Conservation (phyloP, 1,140 invertebrate species). For the Ruditapes philippinarum region DNA sequence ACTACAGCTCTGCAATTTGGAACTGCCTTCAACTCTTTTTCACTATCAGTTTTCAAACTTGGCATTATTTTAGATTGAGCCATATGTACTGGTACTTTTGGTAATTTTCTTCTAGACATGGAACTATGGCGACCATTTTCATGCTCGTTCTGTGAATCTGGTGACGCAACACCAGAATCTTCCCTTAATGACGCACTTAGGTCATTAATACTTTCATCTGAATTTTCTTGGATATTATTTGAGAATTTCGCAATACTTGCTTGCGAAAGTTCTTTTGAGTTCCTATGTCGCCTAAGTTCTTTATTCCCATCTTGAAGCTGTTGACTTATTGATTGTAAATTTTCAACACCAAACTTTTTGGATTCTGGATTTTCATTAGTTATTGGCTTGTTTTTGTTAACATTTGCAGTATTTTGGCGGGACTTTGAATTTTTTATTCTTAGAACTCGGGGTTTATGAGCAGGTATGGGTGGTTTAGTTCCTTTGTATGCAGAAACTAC, state of each 20-base stretch:
- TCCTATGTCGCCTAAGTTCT: constrained; percentile 6
- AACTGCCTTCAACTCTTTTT: neutral
- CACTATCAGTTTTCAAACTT: neutral
- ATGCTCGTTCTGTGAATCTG: neutral
- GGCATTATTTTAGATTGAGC: neutral
- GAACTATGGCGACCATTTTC: neutral
- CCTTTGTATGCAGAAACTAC: constrained; percentile 42
- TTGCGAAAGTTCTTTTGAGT: neutral
- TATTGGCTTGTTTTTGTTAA: neutral
- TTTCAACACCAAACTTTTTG: constrained; percentile 14
- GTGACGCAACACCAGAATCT: neutral
- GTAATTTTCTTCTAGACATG: constrained; percentile 17
- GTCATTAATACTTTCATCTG: neutral
- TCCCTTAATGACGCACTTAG: neutral
- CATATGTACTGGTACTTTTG: neutral
- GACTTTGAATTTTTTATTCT: neutral
- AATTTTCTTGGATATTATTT: neutral
- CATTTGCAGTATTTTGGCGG: neutral
- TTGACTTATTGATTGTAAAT: constrained; percentile 23
- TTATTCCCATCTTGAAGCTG: constrained; percentile 12
- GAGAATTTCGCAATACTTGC: neutral
- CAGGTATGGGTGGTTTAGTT: constrained; percentile 15
- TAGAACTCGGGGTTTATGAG: neutral
- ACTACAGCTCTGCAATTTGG: neutral
- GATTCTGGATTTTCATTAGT: neutral